These are phyloP conservation scores for Diplolepis rosae DNA, from an alignment of 2,888 invertebrate species.

Conservation along the genomic window DNA sequence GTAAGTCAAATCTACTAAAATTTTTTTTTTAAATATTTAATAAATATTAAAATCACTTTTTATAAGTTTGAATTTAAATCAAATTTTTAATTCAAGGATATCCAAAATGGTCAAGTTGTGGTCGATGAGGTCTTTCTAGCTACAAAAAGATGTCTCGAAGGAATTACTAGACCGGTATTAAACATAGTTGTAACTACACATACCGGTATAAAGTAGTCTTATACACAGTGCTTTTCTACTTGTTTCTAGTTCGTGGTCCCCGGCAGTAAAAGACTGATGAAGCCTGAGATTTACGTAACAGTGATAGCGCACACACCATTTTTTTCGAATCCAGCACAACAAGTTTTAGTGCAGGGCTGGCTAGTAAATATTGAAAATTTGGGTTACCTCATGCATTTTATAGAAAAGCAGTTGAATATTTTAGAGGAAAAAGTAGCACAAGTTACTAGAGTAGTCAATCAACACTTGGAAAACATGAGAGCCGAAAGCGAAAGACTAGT, in stretches of 20 bases:
- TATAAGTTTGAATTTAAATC: neutral
- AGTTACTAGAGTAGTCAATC: conserved; percentile 76
- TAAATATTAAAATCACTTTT: neutral
- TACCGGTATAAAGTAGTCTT: too few species aligned
- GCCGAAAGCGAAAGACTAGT: conserved; percentile 76
- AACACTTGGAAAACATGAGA: conserved; percentile 76
- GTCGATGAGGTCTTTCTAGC: conserved; percentile 78
- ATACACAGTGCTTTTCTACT: too few species aligned
- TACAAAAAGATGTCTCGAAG: conserved; percentile 76
- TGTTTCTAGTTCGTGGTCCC: conserved; percentile 80
- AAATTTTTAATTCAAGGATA: conserved; percentile 71
- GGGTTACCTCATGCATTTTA: conserved; percentile 76
- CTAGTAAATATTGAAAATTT: conserved; percentile 78
- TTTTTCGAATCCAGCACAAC: conserved; percentile 81
- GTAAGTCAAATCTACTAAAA: conserved; percentile 73
- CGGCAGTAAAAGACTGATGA: conserved; percentile 78
- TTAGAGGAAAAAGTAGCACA: conserved; percentile 79
- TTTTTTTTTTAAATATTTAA: neutral
- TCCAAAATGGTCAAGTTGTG: conserved; percentile 78
- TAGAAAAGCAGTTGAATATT: conserved; percentile 77
- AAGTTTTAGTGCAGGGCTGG: conserved; percentile 84
- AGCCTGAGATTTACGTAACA: conserved; percentile 83
- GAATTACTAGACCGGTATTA: conserved; percentile 77
- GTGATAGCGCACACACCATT: conserved; percentile 87
- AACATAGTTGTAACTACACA: too few species aligned